Percentiles rank a stretch among this genome's conserved stretches.
Evolutionary conservation across 2,888 invertebrate genomes (phyloP).

Genomic region (Papilio demoleus): DNA sequence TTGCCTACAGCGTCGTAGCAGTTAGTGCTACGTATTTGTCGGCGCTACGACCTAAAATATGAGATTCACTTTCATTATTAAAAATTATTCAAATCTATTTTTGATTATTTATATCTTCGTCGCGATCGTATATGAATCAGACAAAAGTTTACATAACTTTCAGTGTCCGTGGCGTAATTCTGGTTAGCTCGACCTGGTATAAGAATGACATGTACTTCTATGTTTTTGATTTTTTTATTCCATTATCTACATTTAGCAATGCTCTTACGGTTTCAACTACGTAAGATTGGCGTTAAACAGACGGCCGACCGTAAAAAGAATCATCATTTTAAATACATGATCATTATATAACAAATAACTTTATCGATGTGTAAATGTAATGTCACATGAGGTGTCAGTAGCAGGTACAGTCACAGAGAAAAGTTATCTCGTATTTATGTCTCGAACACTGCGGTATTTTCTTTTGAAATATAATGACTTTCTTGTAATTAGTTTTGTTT

Average conservation of each 20-base stretch:
- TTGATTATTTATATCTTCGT: too few relatives aligned
- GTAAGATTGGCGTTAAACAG: too few relatives aligned
- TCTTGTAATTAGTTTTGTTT: slow-evolving; percentile 33
- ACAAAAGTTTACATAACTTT: too few relatives aligned
- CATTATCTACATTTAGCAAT: too few relatives aligned
- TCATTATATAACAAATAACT: neutral
- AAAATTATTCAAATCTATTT: too few relatives aligned
- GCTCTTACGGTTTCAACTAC: too few relatives aligned
- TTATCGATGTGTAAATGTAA: neutral
- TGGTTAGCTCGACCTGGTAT: too few relatives aligned
- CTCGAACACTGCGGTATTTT: slow-evolving; percentile 28
- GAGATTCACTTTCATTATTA: too few relatives aligned
- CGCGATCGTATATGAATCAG: too few relatives aligned
- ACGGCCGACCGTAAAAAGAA: too few relatives aligned
- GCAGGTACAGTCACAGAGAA: slow-evolving; percentile 27
- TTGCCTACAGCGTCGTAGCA: neutral
- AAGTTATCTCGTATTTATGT: slow-evolving; percentile 23
- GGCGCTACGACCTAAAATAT: neutral
- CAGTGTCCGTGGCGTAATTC: too few relatives aligned
- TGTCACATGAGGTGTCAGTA: slow-evolving; percentile 28
- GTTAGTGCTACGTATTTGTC: neutral
- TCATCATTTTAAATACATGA: neutral
- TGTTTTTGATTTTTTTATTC: neutral
- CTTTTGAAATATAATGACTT: slow-evolving; percentile 32
- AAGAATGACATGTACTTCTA: neutral